phyloP scores from a whole-genome alignment of 2,113 vertebrate genomes.

The Clarias gariepinus region DNA sequence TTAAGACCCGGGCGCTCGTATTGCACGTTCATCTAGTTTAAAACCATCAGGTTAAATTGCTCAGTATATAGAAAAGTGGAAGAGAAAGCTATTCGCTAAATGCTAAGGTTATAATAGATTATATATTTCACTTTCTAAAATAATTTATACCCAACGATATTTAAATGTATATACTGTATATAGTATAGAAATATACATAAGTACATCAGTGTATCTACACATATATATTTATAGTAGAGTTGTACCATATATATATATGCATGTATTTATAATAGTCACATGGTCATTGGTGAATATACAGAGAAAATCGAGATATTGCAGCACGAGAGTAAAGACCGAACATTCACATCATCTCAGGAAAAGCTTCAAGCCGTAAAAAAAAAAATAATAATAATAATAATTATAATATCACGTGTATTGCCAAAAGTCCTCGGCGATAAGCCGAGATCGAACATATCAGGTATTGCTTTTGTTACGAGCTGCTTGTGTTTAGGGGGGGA shows the following conservation, averaged over 20 bases:
- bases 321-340: constrained; percentile 69
- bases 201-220: constrained; percentile 1
- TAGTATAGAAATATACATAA: constrained; percentile 19
- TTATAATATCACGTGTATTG: constrained; percentile 72
- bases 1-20: constrained; percentile 68
- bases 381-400: constrained; percentile 51
- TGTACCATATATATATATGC: constrained; percentile 74
- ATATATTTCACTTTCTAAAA: constrained; percentile 79
- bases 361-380: constrained; percentile 62
- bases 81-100: constrained; percentile 72
- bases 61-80: constrained; percentile 78
- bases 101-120: constrained; percentile 65
- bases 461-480: constrained; percentile 72
- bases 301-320: constrained; percentile 76
- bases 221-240: constrained; percentile 74
- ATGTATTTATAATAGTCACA: constrained; percentile 74
- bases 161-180: constrained; percentile 69
- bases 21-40: constrained; percentile 70
- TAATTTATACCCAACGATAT: constrained; percentile 78
- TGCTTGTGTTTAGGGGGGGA: constrained; percentile 29
- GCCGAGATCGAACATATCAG: constrained; percentile 57
- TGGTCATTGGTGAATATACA: constrained; percentile 74
- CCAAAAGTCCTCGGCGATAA: constrained; percentile 58
- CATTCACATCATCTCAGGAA: constrained; percentile 77
- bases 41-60: constrained; percentile 70